A percentile compares a stretch with the other conserved stretches of the same genome.
These are phyloP conservation scores for Steinernema khuongi DNA, from an alignment of 1,140 invertebrate genomes.

Conservation along the genomic window DNA sequence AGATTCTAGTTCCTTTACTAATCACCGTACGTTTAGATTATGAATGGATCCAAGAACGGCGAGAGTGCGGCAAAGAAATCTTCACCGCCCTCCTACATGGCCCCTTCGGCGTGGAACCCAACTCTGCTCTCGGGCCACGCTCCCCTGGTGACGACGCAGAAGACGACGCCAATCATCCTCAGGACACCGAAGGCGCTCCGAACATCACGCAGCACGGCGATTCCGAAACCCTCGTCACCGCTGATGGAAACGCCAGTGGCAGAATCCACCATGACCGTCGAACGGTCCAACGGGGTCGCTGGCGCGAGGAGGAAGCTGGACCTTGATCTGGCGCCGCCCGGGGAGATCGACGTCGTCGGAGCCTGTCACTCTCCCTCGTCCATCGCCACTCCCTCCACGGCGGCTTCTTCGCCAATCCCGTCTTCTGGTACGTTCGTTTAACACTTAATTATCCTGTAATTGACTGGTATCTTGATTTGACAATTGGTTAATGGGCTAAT, in stretches of 20 bases:
- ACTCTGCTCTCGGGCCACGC: neutral
- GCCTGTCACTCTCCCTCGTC: neutral
- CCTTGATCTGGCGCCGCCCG: neutral
- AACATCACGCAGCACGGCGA: neutral
- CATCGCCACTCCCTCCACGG: neutral
- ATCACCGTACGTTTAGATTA: neutral
- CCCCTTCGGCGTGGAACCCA: neutral
- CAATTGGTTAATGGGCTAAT: conserved; percentile 2
- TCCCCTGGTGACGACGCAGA: neutral
- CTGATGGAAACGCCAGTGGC: neutral
- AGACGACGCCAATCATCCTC: neutral
- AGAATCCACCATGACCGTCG: neutral
- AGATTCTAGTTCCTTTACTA: neutral
- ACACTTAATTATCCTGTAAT: conserved; percentile 6
- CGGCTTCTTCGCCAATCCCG: neutral
- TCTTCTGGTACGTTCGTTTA: neutral
- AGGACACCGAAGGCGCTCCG: neutral
- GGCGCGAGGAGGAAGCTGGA: neutral
- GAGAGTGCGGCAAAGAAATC: neutral
- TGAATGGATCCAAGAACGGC: neutral
- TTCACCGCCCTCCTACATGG: neutral
- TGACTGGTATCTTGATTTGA: neutral
- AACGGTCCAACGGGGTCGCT: neutral
- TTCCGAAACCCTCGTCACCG: neutral
- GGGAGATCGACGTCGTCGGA: neutral